Conservation (phyloP, 2,797 vertebrate species). For the Galaxias olidus region DNA sequence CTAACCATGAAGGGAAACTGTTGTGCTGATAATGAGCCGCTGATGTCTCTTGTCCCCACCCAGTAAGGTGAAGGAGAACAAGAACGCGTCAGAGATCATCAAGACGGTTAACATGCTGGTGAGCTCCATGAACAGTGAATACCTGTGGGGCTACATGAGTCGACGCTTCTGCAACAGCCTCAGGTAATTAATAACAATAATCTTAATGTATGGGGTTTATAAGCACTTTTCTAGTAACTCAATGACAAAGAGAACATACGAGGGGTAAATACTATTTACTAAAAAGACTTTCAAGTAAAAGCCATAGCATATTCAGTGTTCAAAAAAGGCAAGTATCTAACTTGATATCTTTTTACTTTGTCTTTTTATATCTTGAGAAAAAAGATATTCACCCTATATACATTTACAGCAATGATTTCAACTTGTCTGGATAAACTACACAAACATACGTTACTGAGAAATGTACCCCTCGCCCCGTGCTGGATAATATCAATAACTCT, state of each 20-base stretch:
- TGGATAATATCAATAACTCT: neutral
- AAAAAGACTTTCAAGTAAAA: too few species aligned
- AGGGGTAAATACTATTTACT: too few species aligned
- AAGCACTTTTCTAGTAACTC: too few species aligned
- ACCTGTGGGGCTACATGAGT: slow-evolving; percentile 95
- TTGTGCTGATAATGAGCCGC: neutral
- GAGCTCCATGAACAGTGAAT: slow-evolving; percentile 88
- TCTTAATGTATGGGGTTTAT: too few species aligned
- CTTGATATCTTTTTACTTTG: too few species aligned
- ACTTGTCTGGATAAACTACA: too few species aligned
- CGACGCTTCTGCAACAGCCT: slow-evolving; percentile 84
- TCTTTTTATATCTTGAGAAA: neutral
- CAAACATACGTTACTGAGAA: too few species aligned
- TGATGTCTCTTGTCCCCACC: neutral
- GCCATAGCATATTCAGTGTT: too few species aligned
- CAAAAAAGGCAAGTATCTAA: too few species aligned
- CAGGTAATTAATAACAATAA: too few species aligned
- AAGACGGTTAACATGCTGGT: slow-evolving; percentile 93
- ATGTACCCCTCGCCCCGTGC: neutral
- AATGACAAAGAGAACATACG: too few species aligned
- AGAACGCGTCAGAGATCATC: slow-evolving; percentile 90
- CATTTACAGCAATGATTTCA: too few species aligned
- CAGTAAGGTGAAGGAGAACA: slow-evolving; percentile 94
- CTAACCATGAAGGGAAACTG: neutral
- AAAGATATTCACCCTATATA: neutral